Evolutionary conservation across 2,113 vertebrate species (phyloP), one percentile per base, ranked within the genome.

Genomic region (Trachemys scripta): DNA sequence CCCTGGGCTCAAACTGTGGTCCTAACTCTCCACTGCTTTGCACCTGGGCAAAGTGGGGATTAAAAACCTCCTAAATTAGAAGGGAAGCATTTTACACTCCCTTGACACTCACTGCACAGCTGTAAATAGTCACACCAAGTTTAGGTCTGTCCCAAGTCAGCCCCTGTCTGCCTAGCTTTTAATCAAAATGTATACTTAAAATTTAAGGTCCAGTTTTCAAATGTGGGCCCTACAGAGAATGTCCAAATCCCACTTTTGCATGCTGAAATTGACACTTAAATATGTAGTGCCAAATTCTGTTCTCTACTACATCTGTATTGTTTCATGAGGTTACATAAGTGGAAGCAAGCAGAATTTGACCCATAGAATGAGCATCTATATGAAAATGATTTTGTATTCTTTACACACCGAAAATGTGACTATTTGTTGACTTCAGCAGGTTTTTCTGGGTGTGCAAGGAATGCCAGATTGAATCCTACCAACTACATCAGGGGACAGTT

Each of bases 111-210:
- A 85, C 51, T 62, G 87, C 27, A 62, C 0, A 0, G 57, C 53
- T 92, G 89, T 17, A 84, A 85, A 94, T 95, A 96, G 95, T 95
- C 35, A n/a, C 14, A 19, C 12, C 92, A 90, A 75, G 87, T 95
- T 97, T 90, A 91, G 83, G 78, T 82, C 29, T 65, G 6, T 65
- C 62, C 62, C 35, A 69, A 50, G 79, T 86, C 80, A 92, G 86
- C 50, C 45, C 91, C 85, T 89, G 25, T 91, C 90, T 95, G 87
- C 94, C 93, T 87, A 93, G 49, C 94, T 96, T 96, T 97, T 97
- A 97, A 97, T 96, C 97, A 96, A 90, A 95, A 95, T 72, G 50
- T 27, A 53, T 93, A 96, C 96, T 97, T 96, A 95, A 96, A 95
- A 97, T 93, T 49, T 92, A 87, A 81, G 93, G 86, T 72, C 65